These are phyloP conservation scores for Ptychoptera albimana DNA, from an alignment of 2,888 invertebrate species.

Conservation along the genomic window DNA sequence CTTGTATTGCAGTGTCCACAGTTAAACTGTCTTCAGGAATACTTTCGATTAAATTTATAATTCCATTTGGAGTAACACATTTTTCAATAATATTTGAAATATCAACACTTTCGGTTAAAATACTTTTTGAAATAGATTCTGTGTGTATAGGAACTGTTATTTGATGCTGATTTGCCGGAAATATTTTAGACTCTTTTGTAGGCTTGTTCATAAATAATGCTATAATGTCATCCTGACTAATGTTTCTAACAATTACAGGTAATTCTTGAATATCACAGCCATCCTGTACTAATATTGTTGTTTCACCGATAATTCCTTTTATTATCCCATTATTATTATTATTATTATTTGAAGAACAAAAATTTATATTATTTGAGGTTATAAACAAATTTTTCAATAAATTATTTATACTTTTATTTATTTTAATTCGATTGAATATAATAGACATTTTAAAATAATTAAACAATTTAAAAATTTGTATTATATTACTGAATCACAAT, in stretches of 20 bases:
- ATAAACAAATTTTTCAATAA: too few relatives aligned
- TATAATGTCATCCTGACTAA: constrained; percentile 27
- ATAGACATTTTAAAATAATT: too few relatives aligned
- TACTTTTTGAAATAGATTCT: too few relatives aligned
- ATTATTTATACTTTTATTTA: too few relatives aligned
- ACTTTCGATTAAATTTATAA: constrained; percentile 29
- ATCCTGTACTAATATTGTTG: constrained; percentile 46
- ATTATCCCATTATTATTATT: neutral
- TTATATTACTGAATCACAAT: too few relatives aligned
- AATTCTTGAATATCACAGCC: constrained; percentile 51
- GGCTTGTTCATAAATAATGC: constrained; percentile 15
- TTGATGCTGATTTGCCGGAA: neutral
- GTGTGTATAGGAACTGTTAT: neutral
- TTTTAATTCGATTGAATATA: too few relatives aligned
- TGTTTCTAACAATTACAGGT: constrained; percentile 42
- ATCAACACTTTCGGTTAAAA: constrained; percentile 7
- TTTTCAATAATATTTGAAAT: constrained; percentile 15
- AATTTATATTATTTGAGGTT: too few relatives aligned
- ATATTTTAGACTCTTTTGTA: neutral
- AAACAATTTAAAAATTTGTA: too few relatives aligned
- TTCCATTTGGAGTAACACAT: constrained; percentile 21
- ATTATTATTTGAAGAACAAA: neutral
- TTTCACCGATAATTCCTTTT: constrained; percentile 15
- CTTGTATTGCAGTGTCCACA: constrained; percentile 29
- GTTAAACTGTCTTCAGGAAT: constrained; percentile 33